These are phyloP conservation scores for Lasaia peninsularis DNA, from an alignment of 1,140 invertebrate genomes.

Conservation along the genomic window DNA sequence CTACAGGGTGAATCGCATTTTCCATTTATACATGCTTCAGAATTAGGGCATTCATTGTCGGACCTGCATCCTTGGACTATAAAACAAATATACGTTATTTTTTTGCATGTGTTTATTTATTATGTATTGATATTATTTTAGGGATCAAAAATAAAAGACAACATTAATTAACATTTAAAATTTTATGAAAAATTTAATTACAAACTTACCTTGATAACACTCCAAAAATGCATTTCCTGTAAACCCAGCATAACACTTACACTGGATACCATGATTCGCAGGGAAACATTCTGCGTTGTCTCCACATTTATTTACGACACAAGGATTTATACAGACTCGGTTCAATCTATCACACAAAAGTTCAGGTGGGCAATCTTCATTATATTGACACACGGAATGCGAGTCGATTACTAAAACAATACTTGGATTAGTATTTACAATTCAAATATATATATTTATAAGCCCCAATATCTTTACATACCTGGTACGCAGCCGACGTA, in stretches of 20 bases:
- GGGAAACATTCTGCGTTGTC: constrained; percentile 89
- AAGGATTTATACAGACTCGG: constrained; percentile 90
- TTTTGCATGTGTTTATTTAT: neutral
- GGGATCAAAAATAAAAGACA: neutral
- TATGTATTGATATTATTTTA: neutral
- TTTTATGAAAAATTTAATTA: constrained; percentile 79
- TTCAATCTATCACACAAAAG: constrained; percentile 90
- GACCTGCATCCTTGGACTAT: constrained; percentile 82
- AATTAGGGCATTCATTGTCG: constrained; percentile 82
- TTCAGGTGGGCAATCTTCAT: constrained; percentile 91
- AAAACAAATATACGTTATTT: constrained; percentile 15
- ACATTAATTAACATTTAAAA: neutral
- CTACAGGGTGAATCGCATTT: constrained; percentile 86
- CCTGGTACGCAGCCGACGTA: constrained; percentile 87
- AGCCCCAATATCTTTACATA: constrained; percentile 59
- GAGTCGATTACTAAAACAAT: constrained; percentile 79
- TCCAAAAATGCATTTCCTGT: constrained; percentile 88
- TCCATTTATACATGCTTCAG: constrained; percentile 85
- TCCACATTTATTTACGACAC: constrained; percentile 88
- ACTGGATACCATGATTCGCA: constrained; percentile 86
- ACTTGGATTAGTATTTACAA: constrained; percentile 11
- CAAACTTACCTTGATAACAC: constrained; percentile 80
- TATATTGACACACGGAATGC: constrained; percentile 89
- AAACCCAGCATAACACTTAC: constrained; percentile 86
- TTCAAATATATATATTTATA: constrained; percentile 13